phyloP scores from a whole-genome alignment of 1,140 invertebrate genomes.

The Adoxophyes honmai region DNA sequence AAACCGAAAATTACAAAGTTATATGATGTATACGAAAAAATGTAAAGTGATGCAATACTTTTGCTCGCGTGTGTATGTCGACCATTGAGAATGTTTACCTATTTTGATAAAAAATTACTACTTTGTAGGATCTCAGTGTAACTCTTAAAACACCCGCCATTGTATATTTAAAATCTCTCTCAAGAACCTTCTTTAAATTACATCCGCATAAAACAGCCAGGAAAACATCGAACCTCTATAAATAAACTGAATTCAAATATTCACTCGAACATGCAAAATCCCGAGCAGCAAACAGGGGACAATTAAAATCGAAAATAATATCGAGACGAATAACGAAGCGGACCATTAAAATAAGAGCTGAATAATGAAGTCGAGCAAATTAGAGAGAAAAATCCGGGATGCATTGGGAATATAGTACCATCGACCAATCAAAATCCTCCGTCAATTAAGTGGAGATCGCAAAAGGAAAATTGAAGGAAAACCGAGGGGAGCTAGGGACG shows the following conservation, averaged over 20 bases:
- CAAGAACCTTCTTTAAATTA: too few species aligned
- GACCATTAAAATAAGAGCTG: conserved; percentile 72
- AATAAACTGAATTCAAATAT: neutral
- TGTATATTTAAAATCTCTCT: too few species aligned
- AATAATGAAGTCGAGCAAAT: conserved; percentile 66
- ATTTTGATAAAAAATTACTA: too few species aligned
- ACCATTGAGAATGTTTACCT: too few species aligned
- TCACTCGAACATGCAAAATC: conserved; percentile 35
- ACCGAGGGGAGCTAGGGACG: conserved; percentile 60
- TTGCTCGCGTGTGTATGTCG: too few species aligned
- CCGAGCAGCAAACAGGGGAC: conserved; percentile 23
- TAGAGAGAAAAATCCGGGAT: conserved; percentile 42
- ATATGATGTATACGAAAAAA: too few species aligned
- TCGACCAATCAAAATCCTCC: conserved; percentile 75
- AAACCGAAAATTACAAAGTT: too few species aligned
- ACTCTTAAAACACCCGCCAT: too few species aligned
- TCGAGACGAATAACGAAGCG: conserved; percentile 66
- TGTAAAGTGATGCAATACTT: too few species aligned
- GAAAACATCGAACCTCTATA: too few species aligned
- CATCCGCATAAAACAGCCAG: too few species aligned
- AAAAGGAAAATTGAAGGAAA: conserved; percentile 76
- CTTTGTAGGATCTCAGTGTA: too few species aligned
- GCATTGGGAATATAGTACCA: conserved; percentile 66
- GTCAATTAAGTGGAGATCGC: conserved; percentile 74
- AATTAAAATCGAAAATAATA: conserved; percentile 69